These are phyloP conservation scores for Dinomys branickii DNA, from an alignment of 2,113 vertebrate genomes.

Conservation along the genomic window DNA sequence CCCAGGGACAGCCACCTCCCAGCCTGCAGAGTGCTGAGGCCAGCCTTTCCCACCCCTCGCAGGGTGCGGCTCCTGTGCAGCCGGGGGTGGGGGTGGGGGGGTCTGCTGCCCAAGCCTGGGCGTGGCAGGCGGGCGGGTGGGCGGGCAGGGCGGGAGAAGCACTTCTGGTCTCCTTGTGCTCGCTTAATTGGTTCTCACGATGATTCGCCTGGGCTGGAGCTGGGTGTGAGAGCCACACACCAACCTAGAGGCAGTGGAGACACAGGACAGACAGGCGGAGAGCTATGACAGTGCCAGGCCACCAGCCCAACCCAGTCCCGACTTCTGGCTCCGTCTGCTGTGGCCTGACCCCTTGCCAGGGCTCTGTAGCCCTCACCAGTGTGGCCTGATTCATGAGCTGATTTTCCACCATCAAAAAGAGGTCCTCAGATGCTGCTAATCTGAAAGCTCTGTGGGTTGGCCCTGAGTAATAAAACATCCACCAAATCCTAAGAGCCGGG, in stretches of 20 bases:
- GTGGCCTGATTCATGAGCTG: not conserved
- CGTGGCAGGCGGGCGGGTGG: too few species aligned
- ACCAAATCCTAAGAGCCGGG: not conserved
- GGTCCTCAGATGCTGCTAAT: not conserved
- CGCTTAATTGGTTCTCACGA: slow-evolving; percentile 36
- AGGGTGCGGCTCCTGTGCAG: not conserved
- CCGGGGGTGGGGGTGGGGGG: not conserved
- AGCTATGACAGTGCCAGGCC: not conserved
- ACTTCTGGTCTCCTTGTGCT: not conserved
- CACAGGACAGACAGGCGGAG: not conserved
- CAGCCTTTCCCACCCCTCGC: not conserved
- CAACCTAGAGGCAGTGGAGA: not conserved
- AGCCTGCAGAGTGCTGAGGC: not conserved
- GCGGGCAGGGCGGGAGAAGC: not conserved
- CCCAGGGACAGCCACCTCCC: not conserved
- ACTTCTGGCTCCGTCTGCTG: not conserved
- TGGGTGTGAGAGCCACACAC: not conserved
- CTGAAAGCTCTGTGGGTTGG: not conserved
- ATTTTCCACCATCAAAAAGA: not conserved
- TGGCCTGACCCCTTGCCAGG: not conserved
- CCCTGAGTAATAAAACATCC: slow-evolving; percentile 15
- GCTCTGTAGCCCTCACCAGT: not conserved
- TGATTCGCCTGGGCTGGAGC: not conserved
- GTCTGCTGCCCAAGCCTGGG: not conserved
- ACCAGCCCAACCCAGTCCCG: too few species aligned